These are phyloP conservation scores for Coenonympha glycerion DNA, from an alignment of 2,888 invertebrate species.

Conservation along the genomic window DNA sequence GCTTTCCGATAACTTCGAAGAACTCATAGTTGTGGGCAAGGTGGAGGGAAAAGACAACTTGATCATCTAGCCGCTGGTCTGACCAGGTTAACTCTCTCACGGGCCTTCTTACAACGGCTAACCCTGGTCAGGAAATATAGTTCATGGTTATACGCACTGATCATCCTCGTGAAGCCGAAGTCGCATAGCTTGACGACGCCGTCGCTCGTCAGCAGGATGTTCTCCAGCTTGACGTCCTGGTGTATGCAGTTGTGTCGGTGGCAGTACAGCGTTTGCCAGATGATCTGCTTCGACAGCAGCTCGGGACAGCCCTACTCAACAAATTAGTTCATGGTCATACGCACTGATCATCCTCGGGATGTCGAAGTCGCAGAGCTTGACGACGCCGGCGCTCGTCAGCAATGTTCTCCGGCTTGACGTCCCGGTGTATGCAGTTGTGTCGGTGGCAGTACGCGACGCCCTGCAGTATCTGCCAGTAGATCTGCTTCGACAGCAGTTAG, in stretches of 20 bases:
- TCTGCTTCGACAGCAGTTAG: slow-evolving; percentile 99
- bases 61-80: too few relatives aligned
- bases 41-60: too few relatives aligned
- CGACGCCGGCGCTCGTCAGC: slow-evolving; percentile 92
- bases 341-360: slow-evolving; percentile 96
- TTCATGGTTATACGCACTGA: slow-evolving; percentile 79
- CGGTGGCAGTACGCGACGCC: slow-evolving; percentile 98
- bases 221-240: slow-evolving; percentile 98
- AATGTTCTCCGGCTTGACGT: slow-evolving; percentile 99
- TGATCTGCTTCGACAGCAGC: slow-evolving; percentile 99
- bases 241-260: slow-evolving; percentile 97
- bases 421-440: slow-evolving; percentile 96
- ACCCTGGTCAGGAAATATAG: too few relatives aligned
- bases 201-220: slow-evolving; percentile 93
- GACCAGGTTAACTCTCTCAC: too few relatives aligned
- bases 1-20: too few relatives aligned
- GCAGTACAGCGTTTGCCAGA: slow-evolving; percentile 96
- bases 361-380: slow-evolving; percentile 98
- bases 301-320: too few relatives aligned
- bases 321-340: slow-evolving; percentile 42
- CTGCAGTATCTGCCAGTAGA: slow-evolving; percentile 97
- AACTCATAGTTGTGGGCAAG: too few relatives aligned
- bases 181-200: slow-evolving; percentile 98
- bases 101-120: too few relatives aligned
- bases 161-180: slow-evolving; percentile 98